Conservation (phyloP, 1,140 invertebrate species). For the Lamellibrachia luymesi region DNA sequence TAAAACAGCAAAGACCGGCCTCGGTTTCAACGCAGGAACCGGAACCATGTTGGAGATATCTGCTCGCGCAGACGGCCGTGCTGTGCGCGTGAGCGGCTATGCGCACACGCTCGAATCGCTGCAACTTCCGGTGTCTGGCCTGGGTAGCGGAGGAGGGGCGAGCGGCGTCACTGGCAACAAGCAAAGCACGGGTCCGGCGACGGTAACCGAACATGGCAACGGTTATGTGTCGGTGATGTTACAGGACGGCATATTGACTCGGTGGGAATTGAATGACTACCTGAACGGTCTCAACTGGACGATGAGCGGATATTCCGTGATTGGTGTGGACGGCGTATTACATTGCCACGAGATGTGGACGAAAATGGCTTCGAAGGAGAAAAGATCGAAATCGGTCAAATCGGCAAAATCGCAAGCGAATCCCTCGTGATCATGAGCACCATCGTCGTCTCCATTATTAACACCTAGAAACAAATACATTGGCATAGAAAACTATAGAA, state of each 20-base stretch:
- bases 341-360: neutral
- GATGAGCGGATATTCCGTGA: neutral
- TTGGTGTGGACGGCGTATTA: neutral
- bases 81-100: neutral
- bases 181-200: neutral
- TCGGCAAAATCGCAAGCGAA: neutral
- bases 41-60: neutral
- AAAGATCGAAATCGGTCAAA: neutral
- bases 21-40: neutral
- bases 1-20: neutral
- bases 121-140: neutral
- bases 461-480: no score
- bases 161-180: neutral
- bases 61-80: neutral
- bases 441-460: no score
- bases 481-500: no score
- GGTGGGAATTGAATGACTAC: neutral
- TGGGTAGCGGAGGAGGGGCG: neutral
- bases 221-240: neutral
- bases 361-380: neutral
- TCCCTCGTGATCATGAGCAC: neutral
- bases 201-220: neutral
- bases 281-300: neutral
- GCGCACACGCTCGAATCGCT: neutral
- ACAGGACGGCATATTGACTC: neutral